Evolutionary conservation across 1,140 invertebrate species (phyloP).

Genomic region (Euwallacea similis): DNA sequence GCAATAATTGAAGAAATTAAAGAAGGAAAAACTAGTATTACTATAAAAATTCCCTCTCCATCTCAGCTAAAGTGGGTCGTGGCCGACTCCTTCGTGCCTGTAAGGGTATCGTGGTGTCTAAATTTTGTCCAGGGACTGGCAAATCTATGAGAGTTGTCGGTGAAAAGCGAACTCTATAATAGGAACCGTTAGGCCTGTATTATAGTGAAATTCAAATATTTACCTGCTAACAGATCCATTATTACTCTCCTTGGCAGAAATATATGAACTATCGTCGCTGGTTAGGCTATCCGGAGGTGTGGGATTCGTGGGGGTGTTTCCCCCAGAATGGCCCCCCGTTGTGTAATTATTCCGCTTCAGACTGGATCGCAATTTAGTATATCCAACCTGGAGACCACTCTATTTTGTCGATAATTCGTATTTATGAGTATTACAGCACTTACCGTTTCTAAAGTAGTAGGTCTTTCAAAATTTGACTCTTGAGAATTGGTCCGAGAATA

Average conservation of each 20-base stretch:
- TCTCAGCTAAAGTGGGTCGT: conserved; percentile 59
- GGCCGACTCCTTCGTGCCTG: conserved; percentile 57
- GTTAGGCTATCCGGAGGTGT: conserved; percentile 82
- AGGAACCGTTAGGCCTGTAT: background rate
- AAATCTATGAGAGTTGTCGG: conserved; percentile 63
- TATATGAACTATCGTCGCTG: conserved; percentile 81
- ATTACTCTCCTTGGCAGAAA: conserved; percentile 76
- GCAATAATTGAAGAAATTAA: background rate
- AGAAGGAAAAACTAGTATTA: conserved; percentile 47
- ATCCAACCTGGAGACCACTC: conserved; percentile 45
- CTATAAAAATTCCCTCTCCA: conserved; percentile 63
- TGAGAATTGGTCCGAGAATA: conserved; percentile 62
- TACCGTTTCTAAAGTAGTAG: conserved; percentile 67
- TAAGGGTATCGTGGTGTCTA: conserved; percentile 66
- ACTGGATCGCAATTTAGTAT: conserved; percentile 71
- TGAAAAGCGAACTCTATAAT: conserved; percentile 73
- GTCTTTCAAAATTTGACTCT: conserved; percentile 64
- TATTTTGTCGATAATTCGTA: background rate
- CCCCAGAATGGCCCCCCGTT: conserved; percentile 63
- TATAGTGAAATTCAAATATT: background rate
- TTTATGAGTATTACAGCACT: background rate
- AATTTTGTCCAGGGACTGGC: conserved; percentile 63
- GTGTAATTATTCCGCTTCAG: conserved; percentile 70
- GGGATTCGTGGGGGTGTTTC: conserved; percentile 79
- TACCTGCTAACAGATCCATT: conserved; percentile 60